Evolutionary conservation across 2,888 invertebrate genomes (phyloP), one percentile per base, ranked within the genome.

Genomic region (Chymomyza caudatula): DNA sequence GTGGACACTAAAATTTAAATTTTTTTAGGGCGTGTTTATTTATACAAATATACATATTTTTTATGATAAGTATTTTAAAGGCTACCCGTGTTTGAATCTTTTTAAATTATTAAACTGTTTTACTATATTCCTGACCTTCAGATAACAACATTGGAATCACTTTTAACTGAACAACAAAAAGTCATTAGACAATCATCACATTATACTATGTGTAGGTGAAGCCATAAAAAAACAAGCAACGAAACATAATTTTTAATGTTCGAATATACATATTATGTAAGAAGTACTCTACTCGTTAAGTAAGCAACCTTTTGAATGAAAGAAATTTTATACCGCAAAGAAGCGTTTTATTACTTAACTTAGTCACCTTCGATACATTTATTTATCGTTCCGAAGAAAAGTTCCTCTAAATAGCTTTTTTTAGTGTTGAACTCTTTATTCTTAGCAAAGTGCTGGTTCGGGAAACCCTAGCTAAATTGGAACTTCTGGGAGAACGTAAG

Each of bases 1-100:
- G 76, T 60, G 3, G 42, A 2, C 51, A n/a, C 13, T 49, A 42
- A 25, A 63, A 75, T 67, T 58, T 23, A 19, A 4, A 56, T 61
- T 67, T 62, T 65, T 67, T 23, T 63, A 69, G 59, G 13, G 23
- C 29, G 29, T 11, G 11, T 37, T 37, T 37, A 11, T 37, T 11
- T 37, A n/a, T n/a, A n/a, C n/a, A n/a, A n/a, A n/a, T n/a, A n/a
- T n/a, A n/a, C n/a, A n/a, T n/a, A n/a, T 13, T 1, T 11, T 37
- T 37, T 37, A 6, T 5, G 5, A 25, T 25, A n/a, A n/a, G n/a
- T 6, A 25, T 25, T 25, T 4, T 25, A 6, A 6, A 25, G 25
- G 25, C 25, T 25, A 5, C 25, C 25, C 6, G 11, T 11, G 8
- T 37, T 37, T 37, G 0, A 37, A 37, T 37, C 2, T 37, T 37